phyloP scores from a whole-genome alignment of 23 tunicate species.

The Botrylloides violaceus region DNA sequence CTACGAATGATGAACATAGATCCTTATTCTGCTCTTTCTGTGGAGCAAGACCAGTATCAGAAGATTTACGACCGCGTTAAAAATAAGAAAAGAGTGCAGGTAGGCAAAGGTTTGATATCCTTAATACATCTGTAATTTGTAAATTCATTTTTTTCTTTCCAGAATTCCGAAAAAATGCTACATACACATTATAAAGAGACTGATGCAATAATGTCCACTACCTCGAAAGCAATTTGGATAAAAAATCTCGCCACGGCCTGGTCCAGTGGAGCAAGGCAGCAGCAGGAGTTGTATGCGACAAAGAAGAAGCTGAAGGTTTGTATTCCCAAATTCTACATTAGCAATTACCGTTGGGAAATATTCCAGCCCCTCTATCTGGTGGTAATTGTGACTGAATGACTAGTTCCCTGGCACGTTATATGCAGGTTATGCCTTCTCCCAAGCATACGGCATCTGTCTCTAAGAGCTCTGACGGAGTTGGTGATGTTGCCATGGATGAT shows the following conservation, averaged over 20 bases:
- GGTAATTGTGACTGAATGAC: too few relatives aligned
- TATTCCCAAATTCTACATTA: neutral
- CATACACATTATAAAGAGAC: constrained; percentile 54
- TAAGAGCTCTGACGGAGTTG: neutral
- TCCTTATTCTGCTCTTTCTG: constrained; percentile 21
- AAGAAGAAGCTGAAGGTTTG: constrained; percentile 22
- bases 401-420: too few relatives aligned
- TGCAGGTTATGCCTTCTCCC: neutral
- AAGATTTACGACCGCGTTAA: constrained; percentile 27
- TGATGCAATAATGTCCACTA: constrained; percentile 6
- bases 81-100: constrained; percentile 64
- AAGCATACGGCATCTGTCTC: neutral
- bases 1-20: constrained; percentile 59
- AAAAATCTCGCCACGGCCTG: neutral
- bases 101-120: neutral
- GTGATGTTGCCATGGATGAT: neutral
- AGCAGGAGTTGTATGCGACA: constrained; percentile 17
- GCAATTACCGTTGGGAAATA: neutral
- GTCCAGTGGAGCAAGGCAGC: neutral
- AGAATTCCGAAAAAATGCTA: constrained; percentile 68
- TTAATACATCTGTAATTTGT: neutral
- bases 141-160: neutral
- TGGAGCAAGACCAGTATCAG: constrained; percentile 35
- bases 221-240: neutral
- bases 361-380: constrained; percentile 1